Evolutionary conservation across 2,888 invertebrate species (phyloP), one percentile per base, ranked within the genome.

Genomic region (Cheilosia vulpina): DNA sequence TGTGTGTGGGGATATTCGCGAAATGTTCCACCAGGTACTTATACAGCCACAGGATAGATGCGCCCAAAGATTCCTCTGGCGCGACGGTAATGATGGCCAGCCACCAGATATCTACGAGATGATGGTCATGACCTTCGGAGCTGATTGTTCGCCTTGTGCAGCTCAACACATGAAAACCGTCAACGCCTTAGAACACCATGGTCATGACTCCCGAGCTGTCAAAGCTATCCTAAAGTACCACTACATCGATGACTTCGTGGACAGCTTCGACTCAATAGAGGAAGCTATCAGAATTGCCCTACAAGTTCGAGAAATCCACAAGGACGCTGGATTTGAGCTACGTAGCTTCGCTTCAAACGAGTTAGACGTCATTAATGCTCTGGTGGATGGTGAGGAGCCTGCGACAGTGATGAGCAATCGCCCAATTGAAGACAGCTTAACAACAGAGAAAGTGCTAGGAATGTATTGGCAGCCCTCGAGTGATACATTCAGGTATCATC

Each of bases 81-180:
- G 45, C 17, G 17, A 45, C 17, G 17, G 88, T 19, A 31, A 77
- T 38, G 65, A 62, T 5, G 6, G 7, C n/a, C 41, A 43, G 2
- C 75, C 58, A 31, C 79, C 79, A 6, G 73, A 78, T 27, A 47
- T 84, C 1, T 88, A 84, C 47, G 72, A 87, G 41, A 87, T 87
- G 87, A 17, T 52, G n/a, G 72, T 84, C 11, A 84, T 88, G 87
- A 87, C 81, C 4, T 87, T 88, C 52, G 82, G 87, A 24, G 87
- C 88, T 17, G 79, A 77, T 19, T 87, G 87, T 69, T 85, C 85
- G 7, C 87, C 84, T n/a, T 82, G 76, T 57, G 72, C 27, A n/a
- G n/a, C n/a, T n/a, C n/a, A n/a, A n/a, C n/a, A n/a, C n/a, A n/a
- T n/a, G n/a, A n/a, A n/a, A n/a, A n/a, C n/a, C n/a, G n/a, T n/a